These are phyloP conservation scores for Pygmarrhopalites habei DNA, from an alignment of 1,140 invertebrate genomes.

Conservation along the genomic window DNA sequence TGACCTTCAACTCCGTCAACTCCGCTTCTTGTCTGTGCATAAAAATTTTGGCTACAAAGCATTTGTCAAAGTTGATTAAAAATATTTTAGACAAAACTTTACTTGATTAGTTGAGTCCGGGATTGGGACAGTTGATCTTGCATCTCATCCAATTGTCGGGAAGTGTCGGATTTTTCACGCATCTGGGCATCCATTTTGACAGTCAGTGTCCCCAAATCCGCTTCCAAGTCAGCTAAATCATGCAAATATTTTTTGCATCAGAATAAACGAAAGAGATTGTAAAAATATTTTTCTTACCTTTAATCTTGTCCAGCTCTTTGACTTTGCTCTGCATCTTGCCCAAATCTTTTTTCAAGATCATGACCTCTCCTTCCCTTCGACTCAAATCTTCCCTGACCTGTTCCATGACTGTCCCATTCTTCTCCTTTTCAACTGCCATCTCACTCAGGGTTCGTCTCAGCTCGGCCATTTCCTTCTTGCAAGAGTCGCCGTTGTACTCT, in stretches of 20 bases:
- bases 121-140: constrained; percentile 39
- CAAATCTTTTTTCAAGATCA: constrained; percentile 29
- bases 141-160: constrained; percentile 46
- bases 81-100: no score
- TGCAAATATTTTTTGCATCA: no score
- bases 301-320: constrained; percentile 42
- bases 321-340: constrained; percentile 41
- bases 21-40: constrained; percentile 34
- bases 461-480: constrained; percentile 31
- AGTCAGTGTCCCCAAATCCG: constrained; percentile 42
- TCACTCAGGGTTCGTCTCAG: constrained; percentile 30
- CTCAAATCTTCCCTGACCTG: constrained; percentile 35
- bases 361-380: constrained; percentile 30
- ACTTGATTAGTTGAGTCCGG: no score
- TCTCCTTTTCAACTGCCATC: constrained; percentile 37
- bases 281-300: no score
- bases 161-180: constrained; percentile 41
- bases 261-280: no score
- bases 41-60: no score
- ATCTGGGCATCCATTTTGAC: constrained; percentile 39
- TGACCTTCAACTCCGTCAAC: constrained; percentile 45
- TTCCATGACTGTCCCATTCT: constrained; percentile 25
- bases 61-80: no score
- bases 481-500: constrained; percentile 43
- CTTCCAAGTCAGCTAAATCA: constrained; percentile 42